These are phyloP conservation scores for Heliconius ethilla DNA, from an alignment of 2,888 invertebrate genomes.

Conservation along the genomic window DNA sequence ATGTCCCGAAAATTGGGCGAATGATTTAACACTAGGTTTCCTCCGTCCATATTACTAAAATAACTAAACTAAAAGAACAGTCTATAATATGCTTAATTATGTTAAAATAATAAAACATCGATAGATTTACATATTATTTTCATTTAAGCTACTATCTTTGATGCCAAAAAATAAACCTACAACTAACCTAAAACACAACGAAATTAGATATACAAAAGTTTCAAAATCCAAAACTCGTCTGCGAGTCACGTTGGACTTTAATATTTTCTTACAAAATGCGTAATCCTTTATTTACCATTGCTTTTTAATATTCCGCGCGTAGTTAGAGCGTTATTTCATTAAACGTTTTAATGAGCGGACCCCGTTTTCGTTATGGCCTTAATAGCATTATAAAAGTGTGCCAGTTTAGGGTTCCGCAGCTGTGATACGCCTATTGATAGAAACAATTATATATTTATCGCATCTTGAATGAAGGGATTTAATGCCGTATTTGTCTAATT, in stretches of 20 bases:
- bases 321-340: constrained; percentile 51
- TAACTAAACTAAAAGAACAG: too few species aligned
- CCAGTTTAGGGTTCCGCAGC: constrained; percentile 11
- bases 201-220: too few species aligned
- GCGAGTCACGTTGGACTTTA: constrained; percentile 12
- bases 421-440: constrained; percentile 1
- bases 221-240: background rate
- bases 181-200: too few species aligned
- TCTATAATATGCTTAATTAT: too few species aligned
- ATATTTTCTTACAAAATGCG: constrained; percentile 17
- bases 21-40: too few species aligned
- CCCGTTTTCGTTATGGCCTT: constrained; percentile 33
- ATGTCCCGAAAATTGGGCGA: too few species aligned
- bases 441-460: background rate
- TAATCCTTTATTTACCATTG: constrained; percentile 21
- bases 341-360: constrained; percentile 60
- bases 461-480: background rate
- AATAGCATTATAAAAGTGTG: constrained; percentile 27
- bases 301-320: constrained; percentile 30
- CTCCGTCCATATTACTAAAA: too few species aligned
- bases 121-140: too few species aligned
- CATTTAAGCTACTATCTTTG: too few species aligned
- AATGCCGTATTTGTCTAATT: background rate
- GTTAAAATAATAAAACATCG: too few species aligned
- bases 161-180: too few species aligned